A percentile compares a stretch with the other conserved stretches of the same genome.
These are phyloP conservation scores for Eupleurogrammus muticus DNA, from an alignment of 2,797 vertebrate species.

Conservation along the genomic window DNA sequence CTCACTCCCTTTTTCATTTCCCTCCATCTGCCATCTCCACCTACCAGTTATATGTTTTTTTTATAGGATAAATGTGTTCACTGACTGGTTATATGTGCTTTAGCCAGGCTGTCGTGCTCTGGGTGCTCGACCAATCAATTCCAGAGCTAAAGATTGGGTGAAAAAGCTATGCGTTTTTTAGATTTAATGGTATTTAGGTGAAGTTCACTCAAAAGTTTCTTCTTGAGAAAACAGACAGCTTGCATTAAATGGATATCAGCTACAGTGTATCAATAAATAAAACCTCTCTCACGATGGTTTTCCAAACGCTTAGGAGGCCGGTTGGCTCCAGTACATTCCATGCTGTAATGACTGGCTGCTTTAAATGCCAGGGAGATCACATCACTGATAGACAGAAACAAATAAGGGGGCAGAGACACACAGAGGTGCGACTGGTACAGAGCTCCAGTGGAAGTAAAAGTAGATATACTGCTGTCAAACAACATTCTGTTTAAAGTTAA, in stretches of 20 bases:
- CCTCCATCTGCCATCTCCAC: slow-evolving; percentile 51
- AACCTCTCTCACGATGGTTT: slow-evolving; percentile 52
- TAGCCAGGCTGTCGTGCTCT: slow-evolving; percentile 27
- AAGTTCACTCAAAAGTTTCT: slow-evolving; percentile 8
- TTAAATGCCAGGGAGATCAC: slow-evolving; percentile 80
- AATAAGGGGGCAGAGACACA: slow-evolving; percentile 11
- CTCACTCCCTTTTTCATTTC: slow-evolving; percentile 44
- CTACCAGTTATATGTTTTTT: slow-evolving; percentile 28
- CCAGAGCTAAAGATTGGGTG: slow-evolving; percentile 40
- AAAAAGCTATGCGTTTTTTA: background rate
- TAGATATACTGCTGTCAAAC: background rate
- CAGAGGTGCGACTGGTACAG: background rate
- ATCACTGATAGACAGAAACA: slow-evolving; percentile 59
- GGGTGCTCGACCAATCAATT: slow-evolving; percentile 45
- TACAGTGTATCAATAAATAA: slow-evolving; percentile 61
- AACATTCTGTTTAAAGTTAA: background rate
- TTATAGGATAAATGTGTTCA: slow-evolving; percentile 22
- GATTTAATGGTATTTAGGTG: background rate
- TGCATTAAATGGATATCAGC: slow-evolving; percentile 25
- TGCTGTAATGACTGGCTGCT: slow-evolving; percentile 81
- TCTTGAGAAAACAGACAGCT: slow-evolving; percentile 31
- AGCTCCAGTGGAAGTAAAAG: background rate
- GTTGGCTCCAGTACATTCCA: slow-evolving; percentile 76
- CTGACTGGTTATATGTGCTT: slow-evolving; percentile 40
- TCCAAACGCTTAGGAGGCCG: slow-evolving; percentile 54